Percentiles rank a stretch among this genome's conserved stretches.
These are phyloP conservation scores for Ips nitidus DNA, from an alignment of 1,140 invertebrate species.

Conservation along the genomic window DNA sequence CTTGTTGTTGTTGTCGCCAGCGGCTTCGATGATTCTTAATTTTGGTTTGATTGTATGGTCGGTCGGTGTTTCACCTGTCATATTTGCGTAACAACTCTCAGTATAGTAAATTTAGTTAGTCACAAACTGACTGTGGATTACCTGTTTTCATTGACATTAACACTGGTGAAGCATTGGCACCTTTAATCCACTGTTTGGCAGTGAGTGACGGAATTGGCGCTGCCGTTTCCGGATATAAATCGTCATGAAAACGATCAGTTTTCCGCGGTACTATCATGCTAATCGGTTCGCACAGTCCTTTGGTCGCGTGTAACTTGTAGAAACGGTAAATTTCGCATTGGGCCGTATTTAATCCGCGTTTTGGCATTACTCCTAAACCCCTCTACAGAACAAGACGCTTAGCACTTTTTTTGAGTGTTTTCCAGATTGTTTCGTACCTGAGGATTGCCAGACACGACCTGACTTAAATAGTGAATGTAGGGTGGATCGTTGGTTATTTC, in stretches of 20 bases:
- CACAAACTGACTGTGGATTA: constrained; percentile 43
- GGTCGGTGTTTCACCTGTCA: no score
- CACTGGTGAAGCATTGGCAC: constrained; percentile 78
- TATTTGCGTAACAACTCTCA: no score
- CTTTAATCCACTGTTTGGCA: constrained; percentile 87
- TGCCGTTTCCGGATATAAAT: constrained; percentile 91
- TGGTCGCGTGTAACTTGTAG: constrained; percentile 88
- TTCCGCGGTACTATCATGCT: constrained; percentile 93
- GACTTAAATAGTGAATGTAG: constrained; percentile 86
- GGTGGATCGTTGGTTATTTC: constrained; percentile 85
- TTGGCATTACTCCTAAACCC: constrained; percentile 90
- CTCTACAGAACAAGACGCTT: constrained; percentile 61
- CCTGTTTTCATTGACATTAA: constrained; percentile 83
- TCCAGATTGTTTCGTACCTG: constrained; percentile 56
- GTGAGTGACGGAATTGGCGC: constrained; percentile 78
- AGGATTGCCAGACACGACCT: constrained; percentile 87
- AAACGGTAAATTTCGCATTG: constrained; percentile 88
- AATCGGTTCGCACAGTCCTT: constrained; percentile 85
- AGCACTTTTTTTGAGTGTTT: background rate
- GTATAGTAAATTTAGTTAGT: constrained; percentile 9
- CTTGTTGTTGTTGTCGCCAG: constrained; percentile 66
- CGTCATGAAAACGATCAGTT: constrained; percentile 70
- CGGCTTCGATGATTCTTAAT: constrained; percentile 42
- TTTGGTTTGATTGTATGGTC: constrained; percentile 30
- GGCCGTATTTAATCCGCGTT: constrained; percentile 81